phyloP scores from a whole-genome alignment of 1,140 invertebrate species.

The Aleiodes sp. region DNA sequence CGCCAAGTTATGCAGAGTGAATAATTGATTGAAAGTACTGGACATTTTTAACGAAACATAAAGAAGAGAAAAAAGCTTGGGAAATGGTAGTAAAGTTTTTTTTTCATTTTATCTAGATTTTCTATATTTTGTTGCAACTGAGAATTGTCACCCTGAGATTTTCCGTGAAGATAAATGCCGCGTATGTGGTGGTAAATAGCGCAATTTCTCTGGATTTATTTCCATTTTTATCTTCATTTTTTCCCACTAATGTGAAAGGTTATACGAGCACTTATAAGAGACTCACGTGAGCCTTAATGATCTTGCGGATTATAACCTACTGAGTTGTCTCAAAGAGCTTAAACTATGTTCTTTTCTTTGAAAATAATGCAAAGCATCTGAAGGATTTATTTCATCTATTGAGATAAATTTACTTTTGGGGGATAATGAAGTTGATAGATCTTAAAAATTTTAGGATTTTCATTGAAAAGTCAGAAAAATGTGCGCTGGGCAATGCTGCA shows the following conservation, averaged over 20 bases:
- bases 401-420: too few relatives aligned
- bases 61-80: background rate
- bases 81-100: background rate
- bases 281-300: conserved; percentile 2
- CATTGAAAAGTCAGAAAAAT: too few relatives aligned
- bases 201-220: background rate
- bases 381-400: too few relatives aligned
- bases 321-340: too few relatives aligned
- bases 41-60: background rate
- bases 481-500: too few relatives aligned
- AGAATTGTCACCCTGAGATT: background rate
- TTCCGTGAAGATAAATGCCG: background rate
- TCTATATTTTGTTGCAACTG: too few relatives aligned
- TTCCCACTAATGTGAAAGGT: background rate
- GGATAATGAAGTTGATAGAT: too few relatives aligned
- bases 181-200: background rate
- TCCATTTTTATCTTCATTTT: background rate
- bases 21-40: conserved; percentile 3
- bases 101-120: too few relatives aligned
- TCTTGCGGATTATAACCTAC: background rate
- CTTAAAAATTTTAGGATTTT: too few relatives aligned
- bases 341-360: too few relatives aligned
- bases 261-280: background rate
- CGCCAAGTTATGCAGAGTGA: background rate
- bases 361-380: too few relatives aligned